Base-by-base conservation (phyloP, 2,113 vertebrate species). In the Upupa epops region DNA sequence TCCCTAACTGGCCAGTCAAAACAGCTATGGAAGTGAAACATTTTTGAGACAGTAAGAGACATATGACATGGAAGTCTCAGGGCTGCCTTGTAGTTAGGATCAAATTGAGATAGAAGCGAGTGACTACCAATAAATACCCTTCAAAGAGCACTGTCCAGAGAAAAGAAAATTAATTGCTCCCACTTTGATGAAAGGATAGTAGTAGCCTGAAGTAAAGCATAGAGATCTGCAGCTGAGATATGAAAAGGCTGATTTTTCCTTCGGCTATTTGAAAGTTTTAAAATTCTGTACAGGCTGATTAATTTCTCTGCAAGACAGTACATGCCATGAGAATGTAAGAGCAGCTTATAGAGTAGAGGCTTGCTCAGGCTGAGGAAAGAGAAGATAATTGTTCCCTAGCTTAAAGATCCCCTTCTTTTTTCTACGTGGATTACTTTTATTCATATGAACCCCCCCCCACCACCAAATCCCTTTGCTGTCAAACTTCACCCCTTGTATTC, bases 371-470 rank as follows among this genome's bases (percentile, higher is more conserved):
- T 46, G 13, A 79, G 25, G 13, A 88, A 83, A 61, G 31, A 65
- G 19, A 46, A 73, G 73, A 59, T 1, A 68, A 32, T 74, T 75
- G 4, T 46, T 83, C 82, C 14, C 11, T 72, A 63, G 3, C 24
- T 71, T 60, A 61, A 19, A 24, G 3, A 26, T 51, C 76, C 7
- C 4, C 16, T 58, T 88, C 2, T 83, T 52, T n/a, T 76, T 80
- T 42, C 32, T 48, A 18, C 0, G 3, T 48, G 15, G 1, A 1
- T 8, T 0, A 0, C 14, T 72, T 32, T 28, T 76, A 48, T 29
- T 73, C 36, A 32, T 31, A 29, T 25, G 11, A 42, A 42, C 9
- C 21, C 8, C 22, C 22, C 5, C 0, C 55, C 48, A 4, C 8
- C 0, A 1, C 25, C 15, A 32, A 69, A 64, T 42, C 6, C 8